These are phyloP conservation scores for Campylomormyrus tamandua DNA, from an alignment of 2,113 vertebrate species.

Conservation along the genomic window DNA sequence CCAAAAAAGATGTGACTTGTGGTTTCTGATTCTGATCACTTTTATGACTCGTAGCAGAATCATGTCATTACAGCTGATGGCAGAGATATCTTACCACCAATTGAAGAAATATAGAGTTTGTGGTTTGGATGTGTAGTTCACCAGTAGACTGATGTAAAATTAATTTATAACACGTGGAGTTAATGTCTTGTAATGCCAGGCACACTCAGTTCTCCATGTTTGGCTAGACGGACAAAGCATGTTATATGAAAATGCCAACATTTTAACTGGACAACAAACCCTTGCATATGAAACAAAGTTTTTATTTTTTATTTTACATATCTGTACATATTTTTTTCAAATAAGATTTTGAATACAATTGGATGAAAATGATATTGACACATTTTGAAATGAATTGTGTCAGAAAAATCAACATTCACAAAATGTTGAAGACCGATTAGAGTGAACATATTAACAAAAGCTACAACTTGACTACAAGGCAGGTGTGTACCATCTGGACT, in stretches of 20 bases:
- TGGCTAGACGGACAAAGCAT: not conserved
- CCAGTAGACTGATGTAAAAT: not conserved
- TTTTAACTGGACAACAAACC: slow-evolving; percentile 40
- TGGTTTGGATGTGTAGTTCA: not conserved
- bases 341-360: slow-evolving; percentile 81
- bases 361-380: slow-evolving; percentile 85
- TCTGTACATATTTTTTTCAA: slow-evolving; percentile 90
- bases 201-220: not conserved
- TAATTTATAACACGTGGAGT: not conserved
- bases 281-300: slow-evolving; percentile 92
- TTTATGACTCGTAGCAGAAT: not conserved
- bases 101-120: not conserved
- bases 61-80: not conserved
- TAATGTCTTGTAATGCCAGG: not conserved
- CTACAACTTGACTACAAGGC: slow-evolving; percentile 92
- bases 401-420: slow-evolving; percentile 92
- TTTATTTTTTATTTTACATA: slow-evolving; percentile 97
- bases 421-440: slow-evolving; percentile 85
- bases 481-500: slow-evolving; percentile 85
- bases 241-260: not conserved
- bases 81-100: not conserved
- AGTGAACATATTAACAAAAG: slow-evolving; percentile 77
- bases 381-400: slow-evolving; percentile 80
- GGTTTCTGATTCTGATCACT: not conserved
- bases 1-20: not conserved